Base-by-base conservation (phyloP, 1,140 invertebrate species). In the Pectinophora gossypiella region DNA sequence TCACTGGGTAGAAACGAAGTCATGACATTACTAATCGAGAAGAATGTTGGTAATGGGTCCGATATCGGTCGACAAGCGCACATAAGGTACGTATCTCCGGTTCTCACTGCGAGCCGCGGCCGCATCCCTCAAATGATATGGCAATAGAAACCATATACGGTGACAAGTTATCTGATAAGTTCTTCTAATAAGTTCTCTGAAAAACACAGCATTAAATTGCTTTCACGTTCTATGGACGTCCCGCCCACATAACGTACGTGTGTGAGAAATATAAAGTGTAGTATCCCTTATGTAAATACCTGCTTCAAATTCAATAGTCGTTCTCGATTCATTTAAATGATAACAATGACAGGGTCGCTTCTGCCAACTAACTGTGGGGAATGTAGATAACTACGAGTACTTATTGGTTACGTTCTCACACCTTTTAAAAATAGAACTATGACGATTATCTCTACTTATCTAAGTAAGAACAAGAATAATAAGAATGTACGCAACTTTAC, bases 171-270 rank as follows among this genome's bases (percentile, higher is more conserved):
- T 56, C 48, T 12, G 22, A 0, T n/a, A n/a, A n/a, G n/a, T n/a
- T n/a, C n/a, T 21, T 40, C n/a, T 6, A 15, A 19, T 46, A 19
- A 19, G 19, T 62, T 52, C 38, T 46, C 19, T 16, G 48, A 45
- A 61, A 55, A 52, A 51, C 48, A 19, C 1, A 20, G 19, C 42
- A 56, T 55, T 32, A 50, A 61, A 57, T 57, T 62, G 52, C 48
- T 59, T 57, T 66, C 48, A 55, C 56, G 63, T 59, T 23, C 22
- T 4, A 23, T 5, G 10, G 4, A 10, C 27, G 27, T n/a, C 1
- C 27, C 27, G 27, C 2, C n/a, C 1, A 1, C 6, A n/a, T 9
- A 9, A n/a, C 1, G 27, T n/a, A 9, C 27, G 27, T n/a, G 27
- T 32, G 27, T 32, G 7, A n/a, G 27, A 32, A 32, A 32, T 32